Base-by-base conservation (phyloP, 1,140 invertebrate genomes). In the Scaptomyza hsui region DNA sequence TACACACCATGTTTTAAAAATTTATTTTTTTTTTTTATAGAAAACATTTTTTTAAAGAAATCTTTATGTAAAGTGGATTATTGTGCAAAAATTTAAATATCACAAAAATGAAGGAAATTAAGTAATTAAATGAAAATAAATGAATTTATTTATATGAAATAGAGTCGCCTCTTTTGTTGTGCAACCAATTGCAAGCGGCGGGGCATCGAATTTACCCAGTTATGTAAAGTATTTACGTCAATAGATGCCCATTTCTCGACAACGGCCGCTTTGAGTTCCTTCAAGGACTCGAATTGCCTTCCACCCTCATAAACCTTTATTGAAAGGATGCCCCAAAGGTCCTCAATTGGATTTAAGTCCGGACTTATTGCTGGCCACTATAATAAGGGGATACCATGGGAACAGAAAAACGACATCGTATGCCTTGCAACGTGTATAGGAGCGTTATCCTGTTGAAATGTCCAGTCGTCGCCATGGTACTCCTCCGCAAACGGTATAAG, bases 281-380 rank as follows among this genome's bases (percentile, higher is more conserved):
- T 45, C 13, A 45, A 13, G 37, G 37, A n/a, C n/a, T n/a, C n/a
- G n/a, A n/a, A n/a, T n/a, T n/a, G n/a, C n/a, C 18, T 37, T 48
- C 18, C 56, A 48, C 44, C 9, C n/a, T 13, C 42, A 13, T 13
- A 37, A 19, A 47, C 26, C 29, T 47, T 47, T 12, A 4, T 6
- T 7, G 26, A 19, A 2, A 59, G 56, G 12, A 59, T 59, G 10
- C 26, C 56, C 44, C 44, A 48, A 48, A 60, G 29, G 9, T 39
- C n/a, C 19, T 39, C 18, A 24, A 48, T 60, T 9, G 29, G 29
- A 24, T 60, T 48, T 7, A 60, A 37, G n/a, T 39, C 44, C 7
- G 44, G 57, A 60, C 57, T 48, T 26, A 47, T 16, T 9, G 44
- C 29, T 1, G 44, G 29, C 47, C 35, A 39, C 15, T 51, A 7